Evolutionary conservation across 2,888 invertebrate species (phyloP), one percentile per base, ranked within the genome.

Genomic region (Andrena minutula): DNA sequence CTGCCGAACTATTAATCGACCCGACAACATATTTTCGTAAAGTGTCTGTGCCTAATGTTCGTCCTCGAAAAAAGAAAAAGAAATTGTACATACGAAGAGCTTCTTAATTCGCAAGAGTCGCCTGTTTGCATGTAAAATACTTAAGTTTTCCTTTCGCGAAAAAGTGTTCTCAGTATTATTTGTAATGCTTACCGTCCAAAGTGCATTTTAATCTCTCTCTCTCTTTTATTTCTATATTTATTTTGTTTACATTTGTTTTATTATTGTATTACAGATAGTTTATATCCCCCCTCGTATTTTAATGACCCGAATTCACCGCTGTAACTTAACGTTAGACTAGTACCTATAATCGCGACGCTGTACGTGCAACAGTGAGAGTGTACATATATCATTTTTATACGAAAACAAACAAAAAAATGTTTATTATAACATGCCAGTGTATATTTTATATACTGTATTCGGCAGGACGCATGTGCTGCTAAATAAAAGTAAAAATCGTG

Each of bases 181-280:
- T 86, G 91, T 91, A 92, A 92, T 91, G 86, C 89, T 91, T 90
- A 92, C 93, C 92, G 93, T 93, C 93, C 93, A 93, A 92, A 91
- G 89, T 90, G 90, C 91, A 91, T 90, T 92, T 92, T 88, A 89
- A 41, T 84, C 87, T 85, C 82, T 84, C 86, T 82, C 87, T 88
- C 86, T 82, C 87, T 88, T 84, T 83, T 89, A 41, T 87, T 83
- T 88, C 88, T 86, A 82, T 88, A 83, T 89, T 89, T 86, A 87
- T 89, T 86, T 89, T 89, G 82, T 90, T 89, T 87, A 77, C 63
- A 72, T 85, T 86, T 80, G 73, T 85, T 88, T 70, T 80, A 83
- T 85, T 83, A 83, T 23, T 83, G 74, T 85, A 83, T 82, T 86
- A 82, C 87, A 89, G 76, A 87, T 87, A 61, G 84, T 83, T 84